Percentiles rank a stretch among this genome's conserved stretches.
Evolutionary conservation across 1,140 invertebrate species (phyloP).

Genomic region (silkworm (Bombyx mori)): ASM3026992v2 NC_085117.1:5155001-5155500

Average conservation of each 20-base stretch:
- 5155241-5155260: slow-evolving; percentile 64
- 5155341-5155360: slow-evolving; percentile 51
- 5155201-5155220: slow-evolving; percentile 68
- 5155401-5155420: slow-evolving; percentile 41
- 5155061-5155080: slow-evolving; percentile 41
- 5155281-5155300: slow-evolving; percentile 53
- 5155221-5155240: slow-evolving; percentile 48
- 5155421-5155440: slow-evolving; percentile 30
- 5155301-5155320: slow-evolving; percentile 64
- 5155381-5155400: slow-evolving; percentile 55
- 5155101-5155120: slow-evolving; percentile 31
- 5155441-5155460: slow-evolving; percentile 35
- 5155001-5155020: slow-evolving; percentile 72
- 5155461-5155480: slow-evolving; percentile 48
- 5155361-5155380: slow-evolving; percentile 54
- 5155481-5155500: slow-evolving; percentile 43
- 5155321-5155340: slow-evolving; percentile 52
- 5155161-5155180: slow-evolving; percentile 51
- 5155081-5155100: slow-evolving; percentile 53
- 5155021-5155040: slow-evolving; percentile 46
- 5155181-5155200: slow-evolving; percentile 53
- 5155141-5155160: slow-evolving; percentile 29
- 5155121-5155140: slow-evolving; percentile 42
- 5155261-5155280: slow-evolving; percentile 59
- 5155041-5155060: slow-evolving; percentile 44